phyloP scores from a whole-genome alignment of 2,888 invertebrate genomes.

The Tetramorium bicarinatum region DNA sequence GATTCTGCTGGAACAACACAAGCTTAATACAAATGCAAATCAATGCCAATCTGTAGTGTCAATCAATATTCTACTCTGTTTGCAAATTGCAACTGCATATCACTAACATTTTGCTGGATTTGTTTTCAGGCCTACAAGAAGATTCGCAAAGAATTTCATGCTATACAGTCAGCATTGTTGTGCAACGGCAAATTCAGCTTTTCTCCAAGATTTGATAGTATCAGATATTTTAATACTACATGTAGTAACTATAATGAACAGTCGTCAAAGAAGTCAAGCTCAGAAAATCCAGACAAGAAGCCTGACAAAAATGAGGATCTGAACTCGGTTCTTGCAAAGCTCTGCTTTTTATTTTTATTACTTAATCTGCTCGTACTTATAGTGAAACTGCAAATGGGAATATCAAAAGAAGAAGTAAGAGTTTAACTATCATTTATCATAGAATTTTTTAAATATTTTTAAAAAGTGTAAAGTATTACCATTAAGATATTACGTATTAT shows the following conservation, averaged over 20 bases:
- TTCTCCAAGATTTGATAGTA: slow-evolving; percentile 32
- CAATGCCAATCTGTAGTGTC: neutral
- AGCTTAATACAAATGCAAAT: neutral
- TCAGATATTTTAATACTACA: slow-evolving; percentile 73
- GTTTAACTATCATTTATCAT: neutral
- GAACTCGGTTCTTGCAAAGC: slow-evolving; percentile 36
- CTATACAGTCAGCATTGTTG: slow-evolving; percentile 85
- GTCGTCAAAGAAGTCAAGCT: slow-evolving; percentile 43
- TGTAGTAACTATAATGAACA: slow-evolving; percentile 58
- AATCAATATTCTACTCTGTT: neutral
- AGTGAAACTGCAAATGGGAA: neutral
- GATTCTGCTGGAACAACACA: neutral
- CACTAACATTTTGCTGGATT: slow-evolving; percentile 28
- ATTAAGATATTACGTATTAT: neutral
- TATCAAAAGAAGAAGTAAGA: slow-evolving; percentile 49
- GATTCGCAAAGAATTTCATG: slow-evolving; percentile 88
- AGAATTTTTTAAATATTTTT: neutral
- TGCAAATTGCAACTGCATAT: neutral
- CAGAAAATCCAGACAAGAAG: slow-evolving; percentile 71
- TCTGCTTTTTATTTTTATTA: neutral
- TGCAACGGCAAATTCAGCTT: slow-evolving; percentile 61
- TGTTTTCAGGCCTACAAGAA: slow-evolving; percentile 77
- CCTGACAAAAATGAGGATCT: slow-evolving; percentile 73
- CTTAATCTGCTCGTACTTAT: neutral
- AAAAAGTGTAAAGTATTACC: neutral